Evolutionary conservation across 2,113 vertebrate genomes (phyloP).

Genomic region (Atractosteus spatula): DNA sequence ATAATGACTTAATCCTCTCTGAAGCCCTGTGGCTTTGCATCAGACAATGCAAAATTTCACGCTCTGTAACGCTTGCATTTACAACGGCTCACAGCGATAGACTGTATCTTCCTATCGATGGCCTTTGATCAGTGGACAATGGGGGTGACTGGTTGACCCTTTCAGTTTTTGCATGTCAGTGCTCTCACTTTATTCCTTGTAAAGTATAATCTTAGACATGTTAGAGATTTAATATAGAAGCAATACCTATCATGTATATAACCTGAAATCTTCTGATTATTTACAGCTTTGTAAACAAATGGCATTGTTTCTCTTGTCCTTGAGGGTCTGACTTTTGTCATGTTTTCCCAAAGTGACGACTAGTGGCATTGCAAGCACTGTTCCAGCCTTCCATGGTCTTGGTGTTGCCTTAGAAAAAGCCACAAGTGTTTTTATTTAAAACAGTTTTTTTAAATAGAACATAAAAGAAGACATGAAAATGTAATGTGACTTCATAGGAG

Average conservation of each 20-base stretch:
- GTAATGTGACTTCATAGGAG: conserved; percentile 15
- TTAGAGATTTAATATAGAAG: conserved; percentile 59
- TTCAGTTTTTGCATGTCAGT: conserved; percentile 55
- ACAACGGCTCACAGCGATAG: conserved; percentile 1
- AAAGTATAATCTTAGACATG: conserved; percentile 42
- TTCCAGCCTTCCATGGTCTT: conserved; percentile 6
- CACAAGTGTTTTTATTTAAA: neutral
- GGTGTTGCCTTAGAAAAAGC: neutral
- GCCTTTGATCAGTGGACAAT: conserved; percentile 5
- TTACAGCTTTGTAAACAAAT: conserved; percentile 61
- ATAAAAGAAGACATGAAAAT: neutral
- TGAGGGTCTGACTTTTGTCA: conserved; percentile 1
- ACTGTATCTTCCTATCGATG: conserved; percentile 6
- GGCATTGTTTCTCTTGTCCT: neutral
- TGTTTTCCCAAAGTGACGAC: neutral
- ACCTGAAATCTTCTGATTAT: conserved; percentile 54
- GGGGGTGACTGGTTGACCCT: conserved; percentile 8
- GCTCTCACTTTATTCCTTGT: conserved; percentile 32
- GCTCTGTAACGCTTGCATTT: conserved; percentile 4
- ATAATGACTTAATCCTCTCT: neutral
- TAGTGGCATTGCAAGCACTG: neutral
- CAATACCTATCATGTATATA: conserved; percentile 69
- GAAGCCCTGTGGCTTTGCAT: neutral
- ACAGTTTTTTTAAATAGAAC: neutral
- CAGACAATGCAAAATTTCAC: neutral